Evolutionary conservation across 1,140 invertebrate species (phyloP), one percentile per base, ranked within the genome.

Genomic region (Aphaenogaster ashmeadi): DNA sequence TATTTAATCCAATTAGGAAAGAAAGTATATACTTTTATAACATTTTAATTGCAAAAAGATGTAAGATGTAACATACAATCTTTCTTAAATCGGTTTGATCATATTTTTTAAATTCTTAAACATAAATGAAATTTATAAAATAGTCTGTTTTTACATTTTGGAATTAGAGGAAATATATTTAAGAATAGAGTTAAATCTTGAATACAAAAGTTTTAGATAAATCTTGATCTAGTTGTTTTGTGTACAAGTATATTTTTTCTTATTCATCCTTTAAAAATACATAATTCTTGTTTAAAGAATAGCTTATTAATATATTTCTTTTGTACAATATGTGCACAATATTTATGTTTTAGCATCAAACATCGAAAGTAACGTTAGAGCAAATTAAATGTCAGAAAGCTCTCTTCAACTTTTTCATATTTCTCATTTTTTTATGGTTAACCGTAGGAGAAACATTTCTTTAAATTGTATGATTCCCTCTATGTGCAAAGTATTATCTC

Each of bases 231-330:
- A 36, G 0, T 33, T 54, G 18, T 54, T 71, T 54, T 54, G 15
- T 38, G 9, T 2, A 38, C 9, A 38, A 36, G 27, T 72, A 1
- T 54, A 38, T 38, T 72, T 72, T 0, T 52, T 52, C 27, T 33
- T 50, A 7, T 52, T 11, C 13, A 6, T 38, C n/a, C 3, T 72
- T 7, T 21, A 67, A 13, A 44, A 54, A 21, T 74, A 72, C 27
- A 21, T 75, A 44, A 27, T 2, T 77, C 21, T 62, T 78, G 2
- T 78, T 33, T 44, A 77, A 78, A 78, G 21, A 41, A 78, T 33
- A 47, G 21, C 15, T 78, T 74, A 27, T 64, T 78, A 64, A n/a
- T 38, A 58, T 75, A 56, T 56, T 75, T 75, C 3, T 75, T n/a
- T 75, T 56, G 36, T 58, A 41, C n/a, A 69, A 15, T 15, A 41